Base-by-base conservation (phyloP, 35 echinoderm and acorn worm genomes). In the Eucidaris tribuloides region DNA sequence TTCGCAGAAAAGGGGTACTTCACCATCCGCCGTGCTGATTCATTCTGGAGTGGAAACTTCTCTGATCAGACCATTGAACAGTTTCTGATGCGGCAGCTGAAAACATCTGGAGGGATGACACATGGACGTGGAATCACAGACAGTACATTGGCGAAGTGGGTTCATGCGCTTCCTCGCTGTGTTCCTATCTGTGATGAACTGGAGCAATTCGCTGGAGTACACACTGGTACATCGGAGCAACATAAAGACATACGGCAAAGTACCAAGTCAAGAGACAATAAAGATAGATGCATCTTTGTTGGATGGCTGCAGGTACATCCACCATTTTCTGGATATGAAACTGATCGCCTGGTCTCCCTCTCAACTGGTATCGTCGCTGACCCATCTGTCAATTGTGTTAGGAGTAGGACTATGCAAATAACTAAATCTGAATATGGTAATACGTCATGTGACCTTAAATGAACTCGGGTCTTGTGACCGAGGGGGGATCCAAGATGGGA, bases 61-160 rank as follows among this genome's bases (percentile, higher is more conserved):
- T 78, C 80, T 28, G 88, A 91, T 45, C 81, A 84, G 36, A 65
- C 82, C 46, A 91, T 85, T 68, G 89, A 91, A 60, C 38, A 85
- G 81, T 84, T 84, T 19, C 59, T 91, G 39, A 85, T 91, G 89
- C 70, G 60, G 82, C 58, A 48, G 5, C 25, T 91, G 58, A 85
- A 91, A 72, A 85, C 89, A 71, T 63, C 62, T 38, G 68, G 81
- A 44, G 81, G 68, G 49, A 76, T 84, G 80, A 83, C 80, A 32
- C 80, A 43, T 52, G 66, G 88, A 74, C 71, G 63, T 14, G 80
- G 68, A 38, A 81, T 0, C 43, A 74, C 83, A 39, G 83, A 77
- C 36, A 64, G 57, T 57, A 63, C 80, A 62, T 42, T 82, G 34
- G 55, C 80, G 23, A 82, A 82, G 57, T 82, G 57, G 80, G 55